Evolutionary conservation across 2,888 invertebrate genomes (phyloP), one percentile per base, ranked within the genome.

Genomic region (Abrostola tripartita): DNA sequence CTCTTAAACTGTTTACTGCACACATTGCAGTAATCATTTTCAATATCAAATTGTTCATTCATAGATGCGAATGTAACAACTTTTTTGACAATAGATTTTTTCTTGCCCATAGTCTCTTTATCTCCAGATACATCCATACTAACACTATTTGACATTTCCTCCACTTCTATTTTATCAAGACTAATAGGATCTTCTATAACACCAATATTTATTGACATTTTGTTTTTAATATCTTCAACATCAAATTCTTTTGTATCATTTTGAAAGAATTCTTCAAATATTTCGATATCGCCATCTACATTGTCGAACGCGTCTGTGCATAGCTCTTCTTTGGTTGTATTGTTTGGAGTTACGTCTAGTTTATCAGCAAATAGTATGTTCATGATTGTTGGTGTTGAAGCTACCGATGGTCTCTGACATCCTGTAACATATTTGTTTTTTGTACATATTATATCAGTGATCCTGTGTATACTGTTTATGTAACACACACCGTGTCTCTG

Each of bases 281-380:
- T 78, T 57, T 85, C 84, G 11, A 81, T 74, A 49, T 86, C 78
- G 4, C 76, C 70, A 57, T 75, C 62, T 0, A 79, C 76, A 49
- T 78, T 51, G 55, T 81, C 64, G 38, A 65, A 82, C 40, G 78
- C 65, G 62, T 84, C 83, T 47, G 76, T 81, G 47, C 66, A 65
- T 42, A 73, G 71, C 37, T 75, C 77, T 0, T 24, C 44, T 9
- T 63, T 71, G 42, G 44, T 52, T 65, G 56, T 75, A 12, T 41
- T 72, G 54, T 41, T 53, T 24, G 51, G 64, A 40, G 75, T 57
- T n/a, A 24, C 1, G 24, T 86, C 82, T 0, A 82, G 54, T 74
- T 83, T 85, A 9, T 81, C 83, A 5, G 91, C 92, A 73, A 92
- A 93, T 10, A 93, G 70, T 76, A 93, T 90, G n/a, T 90, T 89